Evolutionary conservation across 2,888 invertebrate genomes (phyloP).

Genomic region (Eulithis prunata): DNA sequence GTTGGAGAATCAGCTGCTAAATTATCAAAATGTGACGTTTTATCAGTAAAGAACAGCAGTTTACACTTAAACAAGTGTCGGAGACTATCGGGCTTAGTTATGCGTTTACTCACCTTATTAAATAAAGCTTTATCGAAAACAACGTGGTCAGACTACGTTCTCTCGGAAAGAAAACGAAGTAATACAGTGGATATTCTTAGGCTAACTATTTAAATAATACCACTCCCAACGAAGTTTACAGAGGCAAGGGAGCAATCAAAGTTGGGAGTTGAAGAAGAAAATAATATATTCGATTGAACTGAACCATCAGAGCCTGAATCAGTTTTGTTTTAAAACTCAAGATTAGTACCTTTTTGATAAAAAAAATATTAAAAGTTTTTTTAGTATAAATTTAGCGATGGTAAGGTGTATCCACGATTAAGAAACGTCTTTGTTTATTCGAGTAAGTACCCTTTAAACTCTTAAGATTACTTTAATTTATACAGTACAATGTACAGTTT

Average conservation of each 20-base stretch:
- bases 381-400: too few relatives aligned
- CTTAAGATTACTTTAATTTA: conserved; percentile 39
- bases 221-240: too few relatives aligned
- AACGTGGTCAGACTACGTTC: conserved; percentile 45
- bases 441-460: conserved; percentile 33
- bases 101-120: conserved; percentile 77
- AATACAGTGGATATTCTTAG: conserved; percentile 46
- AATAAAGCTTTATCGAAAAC: conserved; percentile 72
- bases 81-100: conserved; percentile 68
- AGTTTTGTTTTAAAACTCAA: too few relatives aligned
- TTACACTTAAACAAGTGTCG: conserved; percentile 82
- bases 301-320: too few relatives aligned
- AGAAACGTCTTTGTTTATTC: conserved; percentile 20
- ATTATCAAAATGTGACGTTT: conserved; percentile 80
- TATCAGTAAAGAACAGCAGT: conserved; percentile 80
- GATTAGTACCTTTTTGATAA: too few relatives aligned
- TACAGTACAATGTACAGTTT: conserved; percentile 28
- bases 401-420: conserved; percentile 11
- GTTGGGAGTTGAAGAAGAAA: too few relatives aligned
- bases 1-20: conserved; percentile 60
- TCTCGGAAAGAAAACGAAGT: conserved; percentile 39
- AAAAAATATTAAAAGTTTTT: too few relatives aligned
- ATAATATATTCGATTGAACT: too few relatives aligned
- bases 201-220: too few relatives aligned
- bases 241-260: too few relatives aligned